Base-by-base conservation (phyloP, 1,140 invertebrate genomes). In the Sminthurides bifidus region DNA sequence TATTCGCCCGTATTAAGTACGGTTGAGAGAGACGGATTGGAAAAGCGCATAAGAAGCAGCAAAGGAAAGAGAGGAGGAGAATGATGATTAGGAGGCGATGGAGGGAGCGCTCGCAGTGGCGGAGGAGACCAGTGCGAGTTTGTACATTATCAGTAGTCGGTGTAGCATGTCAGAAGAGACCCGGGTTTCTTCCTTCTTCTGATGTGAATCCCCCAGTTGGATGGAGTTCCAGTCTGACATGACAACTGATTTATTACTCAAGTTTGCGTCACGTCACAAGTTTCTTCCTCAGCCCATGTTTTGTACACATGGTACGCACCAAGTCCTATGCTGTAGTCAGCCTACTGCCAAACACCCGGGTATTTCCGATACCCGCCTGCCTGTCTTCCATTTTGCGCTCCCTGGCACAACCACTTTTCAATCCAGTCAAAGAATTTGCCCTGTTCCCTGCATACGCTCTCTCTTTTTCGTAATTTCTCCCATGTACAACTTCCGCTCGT, bases 211-310 rank as follows among this genome's bases (percentile, higher is more conserved):
- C 62, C 57, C 62, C 50, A 53, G 52, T 56, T 58, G 55, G 57
- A 49, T 3, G 12, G 27, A 49, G 46, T 49, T 49, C 46, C 46
- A 49, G 46, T 26, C 43, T 60, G 56, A 60, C 62, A 41, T 58
- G 62, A 58, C 58, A 60, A 59, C 29, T 64, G 62, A 64, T 64
- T 64, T 60, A 64, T 64, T 59, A 52, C 48, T 52, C 56, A 64
- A 64, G 56, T 60, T 64, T 60, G 55, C 58, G 45, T 60, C 59
- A 60, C 62, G 62, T 64, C 62, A 60, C 59, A 60, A 43, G 35
- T 50, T 50, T 44, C 31, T 17, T 43, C 43, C 24, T 29, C 50
- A 17, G 5, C 6, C 26, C 15, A 5, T 24, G 8, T 33, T 29
- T 10, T 41, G 30, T 8, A 41, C 33, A 8, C 5, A 8, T 29